These are phyloP conservation scores for Belgica antarctica DNA, from an alignment of 2,888 invertebrate species.

Conservation along the genomic window DNA sequence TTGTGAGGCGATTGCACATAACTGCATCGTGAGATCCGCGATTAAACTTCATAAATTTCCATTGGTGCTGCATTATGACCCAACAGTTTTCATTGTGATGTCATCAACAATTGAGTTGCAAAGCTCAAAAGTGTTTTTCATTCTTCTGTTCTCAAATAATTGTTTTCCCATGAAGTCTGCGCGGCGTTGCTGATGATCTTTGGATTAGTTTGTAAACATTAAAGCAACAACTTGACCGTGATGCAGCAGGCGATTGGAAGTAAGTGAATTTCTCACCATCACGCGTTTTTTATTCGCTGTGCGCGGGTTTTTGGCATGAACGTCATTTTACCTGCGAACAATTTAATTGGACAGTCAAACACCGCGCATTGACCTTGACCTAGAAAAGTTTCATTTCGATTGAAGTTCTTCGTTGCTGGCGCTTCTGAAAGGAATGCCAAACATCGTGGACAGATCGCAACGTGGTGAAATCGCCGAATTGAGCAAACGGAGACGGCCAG, in stretches of 20 bases:
- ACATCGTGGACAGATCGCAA: too few species aligned
- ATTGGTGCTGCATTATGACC: neutral
- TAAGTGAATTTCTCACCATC: neutral
- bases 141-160: neutral
- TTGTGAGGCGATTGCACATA: neutral
- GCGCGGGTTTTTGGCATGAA: neutral
- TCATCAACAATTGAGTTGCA: neutral
- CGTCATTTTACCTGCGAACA: neutral
- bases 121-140: neutral
- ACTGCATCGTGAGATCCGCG: conserved; percentile 13
- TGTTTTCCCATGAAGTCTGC: neutral
- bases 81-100: conserved; percentile 21
- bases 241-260: neutral
- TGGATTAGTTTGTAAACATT: neutral
- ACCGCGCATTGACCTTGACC: conserved; percentile 16
- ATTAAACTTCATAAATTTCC: conserved; percentile 3
- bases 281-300: neutral
- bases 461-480: too few species aligned
- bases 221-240: conserved; percentile 5
- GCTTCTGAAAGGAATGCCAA: too few species aligned
- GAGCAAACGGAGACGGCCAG: too few species aligned
- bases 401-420: too few species aligned
- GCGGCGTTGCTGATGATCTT: neutral
- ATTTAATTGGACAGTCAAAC: neutral
- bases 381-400: conserved; percentile 1